Conservation (phyloP, 2,888 invertebrate species). For the Hypercompe scribonia region DNA sequence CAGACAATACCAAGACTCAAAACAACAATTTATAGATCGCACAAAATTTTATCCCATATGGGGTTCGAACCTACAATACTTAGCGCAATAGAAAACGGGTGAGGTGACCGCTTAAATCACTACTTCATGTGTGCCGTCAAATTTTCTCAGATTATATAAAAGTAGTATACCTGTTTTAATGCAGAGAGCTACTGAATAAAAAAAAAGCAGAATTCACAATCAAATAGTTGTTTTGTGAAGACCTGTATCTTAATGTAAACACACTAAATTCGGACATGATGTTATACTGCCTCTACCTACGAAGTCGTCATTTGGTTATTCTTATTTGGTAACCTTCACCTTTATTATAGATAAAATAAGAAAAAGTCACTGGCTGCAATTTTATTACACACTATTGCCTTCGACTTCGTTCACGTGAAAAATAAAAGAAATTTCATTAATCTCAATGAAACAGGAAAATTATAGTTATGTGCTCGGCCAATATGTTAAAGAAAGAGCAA, state of each 20-base stretch:
- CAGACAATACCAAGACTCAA: too few relatives aligned
- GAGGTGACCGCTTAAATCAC: too few relatives aligned
- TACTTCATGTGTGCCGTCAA: too few relatives aligned
- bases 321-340: constrained; percentile 16
- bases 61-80: too few relatives aligned
- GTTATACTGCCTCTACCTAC: not conserved
- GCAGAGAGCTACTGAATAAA: not conserved
- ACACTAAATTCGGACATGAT: not conserved
- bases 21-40: too few relatives aligned
- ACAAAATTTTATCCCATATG: too few relatives aligned
- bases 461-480: too few relatives aligned
- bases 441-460: not conserved
- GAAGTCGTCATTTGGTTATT: constrained; percentile 8
- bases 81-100: too few relatives aligned
- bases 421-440: not conserved
- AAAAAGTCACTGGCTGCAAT: constrained; percentile 4
- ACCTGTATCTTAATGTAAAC: not conserved
- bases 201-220: not conserved
- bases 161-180: not conserved
- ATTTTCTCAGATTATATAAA: too few relatives aligned
- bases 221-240: not conserved
- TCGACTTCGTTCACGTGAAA: not conserved
- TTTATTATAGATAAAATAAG: not conserved
- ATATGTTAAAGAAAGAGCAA: not conserved
- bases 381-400: not conserved